Evolutionary conservation across 2,888 invertebrate species (phyloP), one percentile per base, ranked within the genome.

Genomic region (Punctoribates punctum): DNA sequence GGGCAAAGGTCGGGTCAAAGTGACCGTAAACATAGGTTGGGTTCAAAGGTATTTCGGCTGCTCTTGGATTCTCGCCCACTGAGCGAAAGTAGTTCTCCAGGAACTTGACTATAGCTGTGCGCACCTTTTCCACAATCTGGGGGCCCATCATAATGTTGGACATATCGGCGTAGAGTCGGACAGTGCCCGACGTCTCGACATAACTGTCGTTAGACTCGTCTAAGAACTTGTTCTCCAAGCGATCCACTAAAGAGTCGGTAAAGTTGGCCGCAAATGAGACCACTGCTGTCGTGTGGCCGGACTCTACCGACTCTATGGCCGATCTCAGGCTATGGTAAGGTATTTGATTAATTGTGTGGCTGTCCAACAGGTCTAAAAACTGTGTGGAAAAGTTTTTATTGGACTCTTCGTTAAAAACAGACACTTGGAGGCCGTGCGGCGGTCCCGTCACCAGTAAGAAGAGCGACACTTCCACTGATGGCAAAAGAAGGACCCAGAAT

Each of bases 91-190:
- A 38, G 20, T 38, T 9, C 20, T 38, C 17, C 42, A 67, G 42
- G 15, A 38, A 38, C 2, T 11, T 20, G 3, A 13, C 20, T 17
- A 67, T 4, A 6, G 67, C 38, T 38, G 6, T 38, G n/a, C 67
- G 38, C 34, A 67, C 67, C n/a, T n/a, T 38, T 9, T 67, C 42
- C 1, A 67, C 34, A 38, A 67, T 67, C 42, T 67, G 67, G 3
- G 67, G 67, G 0, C 67, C 67, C 5, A 6, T n/a, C 67, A 67
- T 67, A 38, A 67, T 17, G 67, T 67, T 67, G 17, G 67, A 67
- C 67, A 67, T 67, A 67, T 67, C 67, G 67, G 20, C 42, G 38
- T 67, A 34, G 20, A 67, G n/a, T 17, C n/a, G 8, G 20, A 67
- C 17, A 9, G 38, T 67, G 20, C 20, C 38, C n/a, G 8, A 13